A percentile compares a stretch with the other conserved stretches of the same genome.
Evolutionary conservation across 2,113 vertebrate species (phyloP).

Genomic region (Semnornis frantzii): DNA sequence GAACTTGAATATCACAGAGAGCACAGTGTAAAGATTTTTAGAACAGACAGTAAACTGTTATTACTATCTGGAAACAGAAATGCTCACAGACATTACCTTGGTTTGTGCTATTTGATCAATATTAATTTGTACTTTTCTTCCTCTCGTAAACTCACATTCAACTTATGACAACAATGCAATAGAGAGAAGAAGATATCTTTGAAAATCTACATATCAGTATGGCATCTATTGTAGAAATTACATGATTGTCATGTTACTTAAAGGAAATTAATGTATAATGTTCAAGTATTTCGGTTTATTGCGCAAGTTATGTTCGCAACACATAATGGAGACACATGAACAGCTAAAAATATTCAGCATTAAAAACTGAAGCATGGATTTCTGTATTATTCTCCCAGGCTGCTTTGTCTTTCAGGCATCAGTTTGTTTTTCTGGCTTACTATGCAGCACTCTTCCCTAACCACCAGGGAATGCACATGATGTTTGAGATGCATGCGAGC

Average conservation of each 20-base stretch:
- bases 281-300: background rate
- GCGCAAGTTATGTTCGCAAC: background rate
- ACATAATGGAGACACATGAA: background rate
- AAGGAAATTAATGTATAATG: background rate
- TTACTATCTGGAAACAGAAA: background rate
- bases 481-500: background rate
- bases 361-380: background rate
- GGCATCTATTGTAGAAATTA: background rate
- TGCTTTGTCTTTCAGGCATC: background rate
- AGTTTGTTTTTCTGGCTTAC: background rate
- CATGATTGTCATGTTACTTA: background rate
- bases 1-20: background rate
- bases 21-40: background rate
- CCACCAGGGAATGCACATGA: accelerated
- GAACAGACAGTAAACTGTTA: background rate
- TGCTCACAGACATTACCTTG: background rate
- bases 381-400: background rate
- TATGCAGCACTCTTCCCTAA: background rate
- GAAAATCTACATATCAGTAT: background rate
- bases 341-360: background rate
- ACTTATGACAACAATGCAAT: background rate
- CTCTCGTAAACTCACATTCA: background rate
- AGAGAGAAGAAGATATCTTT: background rate
- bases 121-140: background rate
- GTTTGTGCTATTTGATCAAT: background rate